Base-by-base conservation (phyloP, 2,113 vertebrate genomes). In the Tupaia chinensis region DNA sequence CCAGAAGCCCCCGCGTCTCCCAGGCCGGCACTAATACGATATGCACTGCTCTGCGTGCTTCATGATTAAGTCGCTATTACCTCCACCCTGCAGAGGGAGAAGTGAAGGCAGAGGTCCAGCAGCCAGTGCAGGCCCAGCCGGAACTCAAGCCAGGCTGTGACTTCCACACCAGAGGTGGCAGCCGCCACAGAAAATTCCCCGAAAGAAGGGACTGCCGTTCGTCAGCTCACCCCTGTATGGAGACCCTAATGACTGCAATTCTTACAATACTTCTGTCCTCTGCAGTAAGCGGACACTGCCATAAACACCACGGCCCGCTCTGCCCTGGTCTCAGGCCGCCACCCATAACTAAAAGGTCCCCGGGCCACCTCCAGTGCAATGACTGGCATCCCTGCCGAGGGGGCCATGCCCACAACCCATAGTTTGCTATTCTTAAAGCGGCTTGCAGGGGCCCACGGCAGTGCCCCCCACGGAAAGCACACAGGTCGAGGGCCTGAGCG, bases 201-300 rank as follows among this genome's bases (percentile, higher is more conserved):
- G 5, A 17, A 8, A n/a, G 29, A 54, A 5, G 10, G 27, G 29
- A 4, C 27, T 2, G 13, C 0, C 13, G 6, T 25, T 7, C 2
- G 23, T 54, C 15, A 9, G 61, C 22, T 69, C 23, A 11, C 34
- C 15, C 1, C 0, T 29, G 53, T 4, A 29, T 1, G 32, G 22
- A 0, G 2, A 44, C 2, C 22, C 80, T 58, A 23, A 19, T 8
- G 3, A 0, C 19, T 10, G 8, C 56, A 68, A 56, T 19, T 25
- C 16, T 32, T 78, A 16, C n/a, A 25, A 32, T 23, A 89, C 44
- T 66, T 29, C 61, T 84, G 44, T 56, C 25, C 58, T 87, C 34
- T 20, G 70, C 19, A 16, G 70, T 16, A 73, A 27, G 23, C 90
- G 34, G 70, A 84, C 60, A 76, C 10, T 25, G 29, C 34, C 4